Evolutionary conservation across 2,113 vertebrate genomes (phyloP), one percentile per base, ranked within the genome.

Genomic region (Sialia sialis): DNA sequence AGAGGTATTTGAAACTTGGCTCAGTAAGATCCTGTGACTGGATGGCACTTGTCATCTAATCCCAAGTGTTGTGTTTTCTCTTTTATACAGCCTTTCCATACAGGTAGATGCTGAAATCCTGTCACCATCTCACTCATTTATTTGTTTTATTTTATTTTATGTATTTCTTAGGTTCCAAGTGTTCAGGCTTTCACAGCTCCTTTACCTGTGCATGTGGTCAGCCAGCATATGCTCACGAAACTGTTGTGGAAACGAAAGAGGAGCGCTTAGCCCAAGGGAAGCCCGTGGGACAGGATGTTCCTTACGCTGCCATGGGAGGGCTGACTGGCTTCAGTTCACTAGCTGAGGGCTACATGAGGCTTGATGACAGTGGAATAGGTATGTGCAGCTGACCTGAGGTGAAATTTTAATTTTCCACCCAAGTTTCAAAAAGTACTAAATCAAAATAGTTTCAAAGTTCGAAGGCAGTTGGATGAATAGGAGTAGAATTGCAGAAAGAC

Each of bases 251-350:
- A 94, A 99, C 98, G 0, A 98, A 98, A 86, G 78, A 96, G 29
- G 98, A 99, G 77, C 97, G 98, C 78, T 55, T 98, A 88, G 98
- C 98, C 19, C 97, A 98, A 23, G 98, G 98, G 60, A 98, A 85
- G 84, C 98, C 99, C 0, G 98, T 98, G 81, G 99, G 99, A 38
- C 94, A 63, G 41, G 98, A 98, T 26, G 98, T 98, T 46, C 98
- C 98, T 11, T 99, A 98, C 2, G 98, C 98, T 70, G 98, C 99
- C 8, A 98, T 99, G 98, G 99, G 99, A 54, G 99, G 99, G 12
- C 82, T 99, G 73, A 99, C 98, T 5, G 98, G 99, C 17, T 99
- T 99, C 93, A 99, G 98, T 78, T 99, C 99, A 1, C 95, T 99
- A 60, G 95, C 98, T 82, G 99, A 99, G 87, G 98, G 98, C 68